Evolutionary conservation across 92 coral and sea anemone species (phyloP).

Genomic region (Phenganax stokvisi): DNA sequence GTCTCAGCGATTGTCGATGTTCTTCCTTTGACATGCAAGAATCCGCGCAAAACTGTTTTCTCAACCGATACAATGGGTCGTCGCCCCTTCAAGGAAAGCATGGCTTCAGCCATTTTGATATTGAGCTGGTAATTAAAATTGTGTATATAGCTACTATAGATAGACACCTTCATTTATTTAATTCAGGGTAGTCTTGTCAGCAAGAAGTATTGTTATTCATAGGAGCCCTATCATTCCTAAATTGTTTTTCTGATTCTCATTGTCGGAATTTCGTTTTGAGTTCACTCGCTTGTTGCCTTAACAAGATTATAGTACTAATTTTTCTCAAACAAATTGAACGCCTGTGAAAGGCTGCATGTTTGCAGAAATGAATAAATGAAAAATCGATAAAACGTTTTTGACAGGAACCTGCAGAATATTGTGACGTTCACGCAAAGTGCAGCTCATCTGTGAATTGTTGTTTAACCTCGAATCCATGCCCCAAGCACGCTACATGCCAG

Average conservation of each 20-base stretch:
- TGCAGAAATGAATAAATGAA: neutral
- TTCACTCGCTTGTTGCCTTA: too few species aligned
- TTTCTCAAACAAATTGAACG: too few species aligned
- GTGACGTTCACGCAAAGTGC: neutral
- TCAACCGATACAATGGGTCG: neutral
- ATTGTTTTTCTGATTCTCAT: too few species aligned
- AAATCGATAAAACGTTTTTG: neutral
- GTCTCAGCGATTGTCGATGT: slow-evolving; percentile 3
- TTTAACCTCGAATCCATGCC: slow-evolving; percentile 9
- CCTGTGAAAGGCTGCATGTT: neutral
- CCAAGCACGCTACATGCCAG: neutral
- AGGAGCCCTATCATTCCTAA: too few species aligned
- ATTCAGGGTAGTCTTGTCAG: too few species aligned
- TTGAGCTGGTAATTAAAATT: neutral
- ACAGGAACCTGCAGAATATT: slow-evolving; percentile 3
- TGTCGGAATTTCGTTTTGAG: too few species aligned
- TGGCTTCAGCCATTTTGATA: neutral
- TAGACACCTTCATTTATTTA: too few species aligned
- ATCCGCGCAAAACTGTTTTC: neutral
- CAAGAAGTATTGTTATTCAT: too few species aligned
- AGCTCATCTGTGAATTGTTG: slow-evolving; percentile 9
- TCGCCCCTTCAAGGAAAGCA: neutral
- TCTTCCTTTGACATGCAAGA: neutral
- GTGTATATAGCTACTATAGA: too few species aligned
- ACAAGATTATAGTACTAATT: too few species aligned